Conservation (phyloP, 2,113 vertebrate genomes). For the Callithrix jacchus region DNA sequence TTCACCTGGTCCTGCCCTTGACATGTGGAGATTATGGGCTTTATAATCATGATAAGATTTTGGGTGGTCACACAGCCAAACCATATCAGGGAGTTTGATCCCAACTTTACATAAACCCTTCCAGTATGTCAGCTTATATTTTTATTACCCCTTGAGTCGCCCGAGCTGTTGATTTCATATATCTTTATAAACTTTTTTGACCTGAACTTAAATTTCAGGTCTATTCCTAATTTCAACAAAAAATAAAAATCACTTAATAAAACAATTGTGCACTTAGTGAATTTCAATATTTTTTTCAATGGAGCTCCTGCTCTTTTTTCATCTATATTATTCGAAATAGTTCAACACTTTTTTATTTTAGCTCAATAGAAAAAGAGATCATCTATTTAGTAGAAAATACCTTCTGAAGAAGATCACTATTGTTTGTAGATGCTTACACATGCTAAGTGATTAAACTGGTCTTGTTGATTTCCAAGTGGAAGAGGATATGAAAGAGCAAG, state of each 20-base stretch:
- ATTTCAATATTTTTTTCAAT: neutral
- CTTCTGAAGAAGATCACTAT: neutral
- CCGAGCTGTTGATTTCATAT: neutral
- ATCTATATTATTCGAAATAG: neutral
- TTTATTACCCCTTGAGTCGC: neutral
- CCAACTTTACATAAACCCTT: neutral
- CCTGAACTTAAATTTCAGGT: neutral
- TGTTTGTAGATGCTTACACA: neutral
- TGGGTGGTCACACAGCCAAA: too few species aligned
- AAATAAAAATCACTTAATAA: neutral
- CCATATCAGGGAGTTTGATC: neutral
- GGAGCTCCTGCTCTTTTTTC: neutral
- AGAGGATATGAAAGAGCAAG: neutral
- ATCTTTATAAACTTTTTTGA: neutral
- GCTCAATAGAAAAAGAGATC: neutral
- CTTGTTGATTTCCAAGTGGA: neutral
- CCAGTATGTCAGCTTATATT: neutral
- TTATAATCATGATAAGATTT: too few species aligned
- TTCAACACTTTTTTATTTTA: neutral
- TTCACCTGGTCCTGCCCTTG: too few species aligned
- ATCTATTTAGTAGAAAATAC: neutral
- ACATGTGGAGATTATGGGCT: too few species aligned
- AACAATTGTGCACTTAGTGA: neutral
- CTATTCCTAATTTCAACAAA: slow-evolving; percentile 16
- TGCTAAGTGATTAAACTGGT: neutral